These are phyloP conservation scores for Mya arenaria DNA, from an alignment of 1,140 invertebrate species.

Conservation along the genomic window DNA sequence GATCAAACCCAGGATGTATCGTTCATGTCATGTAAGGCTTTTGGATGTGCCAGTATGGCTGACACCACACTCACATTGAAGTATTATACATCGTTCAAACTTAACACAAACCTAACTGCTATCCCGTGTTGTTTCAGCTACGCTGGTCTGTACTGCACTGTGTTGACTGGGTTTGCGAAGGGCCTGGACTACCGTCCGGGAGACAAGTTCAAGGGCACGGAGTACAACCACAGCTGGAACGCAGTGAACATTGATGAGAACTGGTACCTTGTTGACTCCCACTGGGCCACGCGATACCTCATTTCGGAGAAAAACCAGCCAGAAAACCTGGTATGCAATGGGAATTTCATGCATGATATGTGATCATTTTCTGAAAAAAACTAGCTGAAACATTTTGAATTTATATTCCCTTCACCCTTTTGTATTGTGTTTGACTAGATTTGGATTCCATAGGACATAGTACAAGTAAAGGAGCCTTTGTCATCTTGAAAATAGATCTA, in stretches of 20 bases:
- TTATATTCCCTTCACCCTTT: too few species aligned
- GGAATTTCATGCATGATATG: too few species aligned
- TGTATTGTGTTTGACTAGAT: too few species aligned
- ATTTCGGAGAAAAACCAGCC: conserved; percentile 78
- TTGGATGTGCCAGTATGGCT: too few species aligned
- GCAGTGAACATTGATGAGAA: conserved; percentile 78
- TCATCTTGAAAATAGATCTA: too few species aligned
- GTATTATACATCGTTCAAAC: too few species aligned
- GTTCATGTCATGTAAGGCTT: too few species aligned
- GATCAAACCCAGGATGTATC: too few species aligned
- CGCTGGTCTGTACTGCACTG: conserved; percentile 98
- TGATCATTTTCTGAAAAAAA: neutral
- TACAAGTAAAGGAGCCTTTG: too few species aligned
- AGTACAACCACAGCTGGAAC: conserved; percentile 82
- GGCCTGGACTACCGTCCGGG: conserved; percentile 98
- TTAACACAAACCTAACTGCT: too few species aligned
- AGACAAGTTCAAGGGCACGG: conserved; percentile 77
- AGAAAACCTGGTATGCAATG: conserved; percentile 75
- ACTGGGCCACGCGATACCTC: conserved; percentile 81
- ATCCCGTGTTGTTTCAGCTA: conserved; percentile 86
- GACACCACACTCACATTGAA: too few species aligned
- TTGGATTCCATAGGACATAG: too few species aligned
- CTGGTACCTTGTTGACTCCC: conserved; percentile 81
- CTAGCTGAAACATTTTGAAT: neutral
- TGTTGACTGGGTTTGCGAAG: conserved; percentile 99